Evolutionary conservation across 2,888 invertebrate species (phyloP).

Genomic region (Andrena bicolor): DNA sequence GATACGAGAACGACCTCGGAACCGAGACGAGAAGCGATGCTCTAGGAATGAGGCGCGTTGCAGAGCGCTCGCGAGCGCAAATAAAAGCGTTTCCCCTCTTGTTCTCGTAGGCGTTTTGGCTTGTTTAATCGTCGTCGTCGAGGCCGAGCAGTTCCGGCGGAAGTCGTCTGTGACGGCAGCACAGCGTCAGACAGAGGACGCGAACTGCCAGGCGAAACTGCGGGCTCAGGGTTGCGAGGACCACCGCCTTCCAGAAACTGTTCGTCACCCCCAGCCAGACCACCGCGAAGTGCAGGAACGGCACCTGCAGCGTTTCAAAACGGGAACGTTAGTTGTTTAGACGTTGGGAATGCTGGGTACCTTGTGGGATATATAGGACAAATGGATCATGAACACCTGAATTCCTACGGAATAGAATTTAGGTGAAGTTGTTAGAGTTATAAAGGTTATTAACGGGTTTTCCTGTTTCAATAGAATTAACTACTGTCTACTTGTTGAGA

Average conservation of each 20-base stretch:
- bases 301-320: slow-evolving; percentile 86
- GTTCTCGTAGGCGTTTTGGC: slow-evolving; percentile 63
- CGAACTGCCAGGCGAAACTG: slow-evolving; percentile 96
- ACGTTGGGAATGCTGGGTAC: not conserved
- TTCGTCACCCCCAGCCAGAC: slow-evolving; percentile 98
- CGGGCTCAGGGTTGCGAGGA: slow-evolving; percentile 95
- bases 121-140: slow-evolving; percentile 92
- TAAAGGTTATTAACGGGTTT: no score
- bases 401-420: no score
- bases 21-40: slow-evolving; percentile 70
- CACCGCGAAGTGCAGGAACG: slow-evolving; percentile 95
- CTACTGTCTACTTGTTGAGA: no score
- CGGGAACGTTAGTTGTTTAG: not conserved
- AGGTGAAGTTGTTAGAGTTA: no score
- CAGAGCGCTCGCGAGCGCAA: slow-evolving; percentile 58
- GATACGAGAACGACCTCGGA: slow-evolving; percentile 50
- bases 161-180: slow-evolving; percentile 94
- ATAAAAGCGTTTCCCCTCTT: slow-evolving; percentile 49
- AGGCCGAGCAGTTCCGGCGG: slow-evolving; percentile 94
- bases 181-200: slow-evolving; percentile 94
- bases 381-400: no score
- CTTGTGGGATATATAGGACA: not conserved
- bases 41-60: slow-evolving; percentile 75
- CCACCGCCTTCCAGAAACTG: slow-evolving; percentile 97
- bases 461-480: no score